A percentile compares a stretch with the other conserved stretches of the same genome.
Evolutionary conservation across 2,797 vertebrate species (phyloP).

Genomic region (Lagorchestes hirsutus): DNA sequence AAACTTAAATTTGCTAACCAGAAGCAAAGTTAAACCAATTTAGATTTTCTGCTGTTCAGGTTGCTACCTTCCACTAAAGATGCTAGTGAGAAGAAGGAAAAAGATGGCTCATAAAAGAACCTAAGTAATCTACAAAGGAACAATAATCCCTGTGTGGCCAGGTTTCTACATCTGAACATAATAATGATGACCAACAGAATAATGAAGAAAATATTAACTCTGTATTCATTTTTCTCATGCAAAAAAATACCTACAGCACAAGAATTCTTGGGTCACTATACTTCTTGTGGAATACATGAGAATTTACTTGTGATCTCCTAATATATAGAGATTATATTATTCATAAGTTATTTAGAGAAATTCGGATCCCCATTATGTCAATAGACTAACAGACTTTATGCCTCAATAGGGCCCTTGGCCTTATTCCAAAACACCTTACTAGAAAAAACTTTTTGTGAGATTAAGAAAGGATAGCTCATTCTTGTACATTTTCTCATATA

Average conservation of each 20-base stretch:
- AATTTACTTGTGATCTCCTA: conserved; percentile 2
- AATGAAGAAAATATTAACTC: conserved; percentile 1
- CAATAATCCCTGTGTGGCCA: background rate
- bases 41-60: background rate
- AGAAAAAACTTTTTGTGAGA: conserved; percentile 54
- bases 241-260: background rate
- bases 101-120: background rate
- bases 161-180: background rate
- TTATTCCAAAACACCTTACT: conserved; percentile 27
- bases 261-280: background rate
- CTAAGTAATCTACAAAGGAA: conserved; percentile 11
- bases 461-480: conserved; percentile 53
- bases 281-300: background rate
- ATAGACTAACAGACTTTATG: conserved; percentile 19
- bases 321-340: conserved; percentile 8
- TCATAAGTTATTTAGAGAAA: conserved; percentile 48
- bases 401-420: conserved; percentile 20
- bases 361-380: background rate
- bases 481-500: conserved; percentile 59
- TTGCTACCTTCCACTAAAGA: background rate
- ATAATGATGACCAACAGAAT: conserved; percentile 22
- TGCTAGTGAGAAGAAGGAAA: background rate
- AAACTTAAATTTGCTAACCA: background rate
- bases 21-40: background rate
- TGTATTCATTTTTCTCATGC: background rate